These are phyloP conservation scores for Moxostoma hubbsi DNA, from an alignment of 2,797 vertebrate species.

Conservation along the genomic window DNA sequence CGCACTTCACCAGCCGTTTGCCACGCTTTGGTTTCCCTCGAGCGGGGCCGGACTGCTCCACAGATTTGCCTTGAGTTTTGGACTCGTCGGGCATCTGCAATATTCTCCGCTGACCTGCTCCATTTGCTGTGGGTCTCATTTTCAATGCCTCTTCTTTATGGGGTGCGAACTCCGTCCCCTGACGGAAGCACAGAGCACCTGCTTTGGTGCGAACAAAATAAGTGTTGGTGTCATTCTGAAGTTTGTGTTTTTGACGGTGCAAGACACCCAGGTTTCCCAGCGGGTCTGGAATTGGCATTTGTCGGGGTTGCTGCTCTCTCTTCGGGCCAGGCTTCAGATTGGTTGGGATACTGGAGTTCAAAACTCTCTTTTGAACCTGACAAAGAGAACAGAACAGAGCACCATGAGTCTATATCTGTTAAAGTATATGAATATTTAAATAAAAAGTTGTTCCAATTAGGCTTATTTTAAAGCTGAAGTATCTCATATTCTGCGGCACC, in stretches of 20 bases:
- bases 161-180: conserved; percentile 85
- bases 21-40: conserved; percentile 69
- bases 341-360: conserved; percentile 55
- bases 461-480: too few species aligned
- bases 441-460: too few species aligned
- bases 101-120: conserved; percentile 66
- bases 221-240: conserved; percentile 82
- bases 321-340: conserved; percentile 38
- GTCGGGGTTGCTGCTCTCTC: conserved; percentile 23
- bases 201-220: conserved; percentile 94
- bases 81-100: conserved; percentile 68
- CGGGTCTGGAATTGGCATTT: conserved; percentile 46
- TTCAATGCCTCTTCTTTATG: conserved; percentile 69
- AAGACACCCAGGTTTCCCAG: conserved; percentile 72
- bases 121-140: conserved; percentile 47
- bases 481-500: too few species aligned
- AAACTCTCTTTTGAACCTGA: conserved; percentile 62
- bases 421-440: too few species aligned
- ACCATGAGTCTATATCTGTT: neutral
- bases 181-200: conserved; percentile 90
- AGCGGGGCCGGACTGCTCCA: conserved; percentile 64
- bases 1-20: conserved; percentile 85
- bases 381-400: conserved; percentile 6
- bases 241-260: conserved; percentile 79
- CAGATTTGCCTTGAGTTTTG: neutral